Evolutionary conservation across 2,797 vertebrate genomes (phyloP).

Genomic region (Rhinatrema bivittatum): DNA sequence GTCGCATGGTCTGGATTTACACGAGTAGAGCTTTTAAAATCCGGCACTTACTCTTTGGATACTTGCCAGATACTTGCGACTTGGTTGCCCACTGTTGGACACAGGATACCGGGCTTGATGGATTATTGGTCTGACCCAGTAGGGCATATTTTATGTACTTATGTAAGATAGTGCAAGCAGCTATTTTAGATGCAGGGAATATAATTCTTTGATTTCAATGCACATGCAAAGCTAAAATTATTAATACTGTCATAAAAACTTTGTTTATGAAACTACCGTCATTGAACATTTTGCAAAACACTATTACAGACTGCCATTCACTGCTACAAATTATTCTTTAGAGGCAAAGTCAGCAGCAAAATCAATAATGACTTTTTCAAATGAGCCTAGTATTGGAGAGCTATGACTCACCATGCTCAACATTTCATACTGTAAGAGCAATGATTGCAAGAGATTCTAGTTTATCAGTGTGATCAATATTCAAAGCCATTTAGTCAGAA

Average conservation of each 20-base stretch:
- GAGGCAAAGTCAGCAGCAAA: conserved; percentile 10
- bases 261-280: conserved; percentile 5
- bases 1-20: too few species aligned
- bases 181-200: conserved; percentile 3
- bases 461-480: too few species aligned
- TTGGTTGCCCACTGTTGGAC: too few species aligned
- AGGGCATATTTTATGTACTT: too few species aligned
- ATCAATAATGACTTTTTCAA: conserved; percentile 5
- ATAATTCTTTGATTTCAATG: conserved; percentile 13
- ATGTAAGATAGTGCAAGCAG: conserved; percentile 6
- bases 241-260: conserved; percentile 8
- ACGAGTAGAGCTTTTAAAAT: too few species aligned
- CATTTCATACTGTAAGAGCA: not conserved
- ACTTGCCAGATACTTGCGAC: too few species aligned
- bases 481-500: too few species aligned
- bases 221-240: conserved; percentile 6
- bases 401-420: not conserved
- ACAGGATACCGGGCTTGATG: too few species aligned
- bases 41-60: too few species aligned
- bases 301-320: conserved; percentile 5
- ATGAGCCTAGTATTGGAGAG: conserved; percentile 2
- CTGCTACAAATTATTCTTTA: conserved; percentile 15
- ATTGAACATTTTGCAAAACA: conserved; percentile 7
- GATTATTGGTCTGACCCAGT: too few species aligned
- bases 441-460: not conserved